A percentile compares a stretch with the other conserved stretches of the same genome.
These are phyloP conservation scores for Melanostigma gelatinosum DNA, from an alignment of 2,113 vertebrate species.

Conservation along the genomic window DNA sequence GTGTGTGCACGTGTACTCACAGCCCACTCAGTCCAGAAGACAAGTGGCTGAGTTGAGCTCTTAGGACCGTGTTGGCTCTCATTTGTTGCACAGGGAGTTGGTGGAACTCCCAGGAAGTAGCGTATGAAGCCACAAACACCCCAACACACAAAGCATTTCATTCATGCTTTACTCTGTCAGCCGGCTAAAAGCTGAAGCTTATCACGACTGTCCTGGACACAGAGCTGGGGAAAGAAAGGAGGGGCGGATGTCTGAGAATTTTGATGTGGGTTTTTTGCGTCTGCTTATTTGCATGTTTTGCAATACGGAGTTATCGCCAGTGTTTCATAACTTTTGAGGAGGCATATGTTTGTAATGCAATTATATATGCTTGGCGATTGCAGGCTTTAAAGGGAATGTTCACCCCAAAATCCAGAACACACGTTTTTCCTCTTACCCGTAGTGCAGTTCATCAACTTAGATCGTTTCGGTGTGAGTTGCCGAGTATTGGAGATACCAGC, in stretches of 20 bases:
- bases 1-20: background rate
- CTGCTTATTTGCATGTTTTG: background rate
- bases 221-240: constrained; percentile 6
- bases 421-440: background rate
- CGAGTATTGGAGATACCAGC: background rate
- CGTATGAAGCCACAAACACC: constrained; percentile 36
- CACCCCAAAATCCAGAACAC: background rate
- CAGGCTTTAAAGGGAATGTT: background rate
- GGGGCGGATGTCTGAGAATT: constrained; percentile 12
- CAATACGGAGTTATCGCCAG: no score
- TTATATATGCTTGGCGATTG: background rate
- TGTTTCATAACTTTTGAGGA: background rate
- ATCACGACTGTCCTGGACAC: constrained; percentile 33
- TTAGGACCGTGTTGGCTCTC: constrained; percentile 27
- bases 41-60: constrained; percentile 40
- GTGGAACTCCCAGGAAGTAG: constrained; percentile 47
- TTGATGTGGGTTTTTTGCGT: background rate
- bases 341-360: background rate
- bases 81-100: constrained; percentile 37
- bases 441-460: background rate
- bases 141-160: constrained; percentile 38
- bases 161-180: constrained; percentile 44
- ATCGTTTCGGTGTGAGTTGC: background rate
- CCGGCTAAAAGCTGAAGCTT: constrained; percentile 37
- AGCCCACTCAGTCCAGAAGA: constrained; percentile 14